A percentile compares a stretch with the other conserved stretches of the same genome.
phyloP scores from a whole-genome alignment of 2,888 invertebrate genomes.

The Euplagia quadripunctaria region DNA sequence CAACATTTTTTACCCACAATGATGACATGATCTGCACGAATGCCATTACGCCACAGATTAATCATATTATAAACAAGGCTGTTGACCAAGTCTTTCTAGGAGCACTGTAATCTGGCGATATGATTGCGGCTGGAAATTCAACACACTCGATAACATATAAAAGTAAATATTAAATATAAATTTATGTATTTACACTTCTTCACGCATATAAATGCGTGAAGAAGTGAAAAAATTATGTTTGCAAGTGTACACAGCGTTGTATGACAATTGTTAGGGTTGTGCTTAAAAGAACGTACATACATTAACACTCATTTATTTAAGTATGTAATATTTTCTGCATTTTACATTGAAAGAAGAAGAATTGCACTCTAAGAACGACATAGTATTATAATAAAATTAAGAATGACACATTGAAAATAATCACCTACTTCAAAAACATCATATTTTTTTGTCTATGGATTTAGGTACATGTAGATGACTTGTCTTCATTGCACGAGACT shows the following conservation, averaged over 20 bases:
- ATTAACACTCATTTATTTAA: too few species aligned
- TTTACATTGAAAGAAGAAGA: too few species aligned
- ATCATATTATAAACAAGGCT: not conserved
- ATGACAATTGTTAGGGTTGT: not conserved
- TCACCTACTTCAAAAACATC: too few species aligned
- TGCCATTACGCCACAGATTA: not conserved
- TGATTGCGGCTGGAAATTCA: constrained; percentile 10
- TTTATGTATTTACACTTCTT: too few species aligned
- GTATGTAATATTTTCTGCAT: too few species aligned
- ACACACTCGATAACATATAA: constrained; percentile 8
- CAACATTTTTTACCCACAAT: not conserved
- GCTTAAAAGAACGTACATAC: too few species aligned
- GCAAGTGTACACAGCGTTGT: not conserved
- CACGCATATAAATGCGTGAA: not conserved
- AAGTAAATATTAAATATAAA: not conserved
- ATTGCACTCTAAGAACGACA: too few species aligned
- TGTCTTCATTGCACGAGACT: too few species aligned
- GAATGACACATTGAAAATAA: too few species aligned
- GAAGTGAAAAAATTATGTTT: not conserved
- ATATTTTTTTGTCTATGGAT: too few species aligned
- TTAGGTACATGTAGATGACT: too few species aligned
- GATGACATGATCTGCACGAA: not conserved
- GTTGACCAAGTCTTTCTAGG: not conserved
- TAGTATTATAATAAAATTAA: too few species aligned
- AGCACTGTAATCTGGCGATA: not conserved